Evolutionary conservation across 2,888 invertebrate genomes (phyloP), one percentile per base, ranked within the genome.

Genomic region (Synergus laeviventris): DNA sequence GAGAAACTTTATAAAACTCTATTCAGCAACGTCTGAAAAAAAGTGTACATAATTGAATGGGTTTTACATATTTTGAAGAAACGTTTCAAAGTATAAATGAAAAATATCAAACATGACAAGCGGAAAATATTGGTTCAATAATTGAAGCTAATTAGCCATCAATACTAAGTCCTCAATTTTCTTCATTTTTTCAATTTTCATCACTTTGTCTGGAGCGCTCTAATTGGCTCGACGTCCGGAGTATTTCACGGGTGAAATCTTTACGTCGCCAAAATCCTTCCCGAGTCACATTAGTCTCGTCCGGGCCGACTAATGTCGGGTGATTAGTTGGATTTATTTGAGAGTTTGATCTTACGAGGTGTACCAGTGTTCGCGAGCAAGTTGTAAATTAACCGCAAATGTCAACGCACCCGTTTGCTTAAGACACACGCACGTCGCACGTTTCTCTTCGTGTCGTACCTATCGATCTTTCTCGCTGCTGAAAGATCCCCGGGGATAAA

Each of bases 261-360:
- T 70, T n/a, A 70, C 70, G 70, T 70, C 70, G 70, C 45, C 49
- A 70, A 70, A 70, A 70, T 70, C 70, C 70, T 70, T 70, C 70
- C 12, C 49, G 24, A 70, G 70, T 70, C 70, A 49, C 70, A 70
- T 70, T 70, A 70, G 70, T 70, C 70, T 49, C 45, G 49, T 49
- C 70, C 5, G n/a, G 42, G 70, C 31, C 31, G 12, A 70, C 70
- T 70, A 70, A 70, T 70, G 70, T 70, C 49, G 49, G 70, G 70
- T 70, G 70, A 70, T 70, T 70, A 70, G 70, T 49, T 70, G 49
- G 49, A 70, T 70, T 81, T 79, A 81, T 81, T 81, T 79, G 79
- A 75, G 78, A 78, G 77, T 79, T 78, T 79, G 81, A 81, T 81
- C 81, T 79, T 76, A 76, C 79, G 79, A 79, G 78, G 79, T 78